A percentile compares a stretch with the other conserved stretches of the same genome.
Conservation (phyloP, 1,140 invertebrate genomes). For the Rhyzopertha dominica region DNA sequence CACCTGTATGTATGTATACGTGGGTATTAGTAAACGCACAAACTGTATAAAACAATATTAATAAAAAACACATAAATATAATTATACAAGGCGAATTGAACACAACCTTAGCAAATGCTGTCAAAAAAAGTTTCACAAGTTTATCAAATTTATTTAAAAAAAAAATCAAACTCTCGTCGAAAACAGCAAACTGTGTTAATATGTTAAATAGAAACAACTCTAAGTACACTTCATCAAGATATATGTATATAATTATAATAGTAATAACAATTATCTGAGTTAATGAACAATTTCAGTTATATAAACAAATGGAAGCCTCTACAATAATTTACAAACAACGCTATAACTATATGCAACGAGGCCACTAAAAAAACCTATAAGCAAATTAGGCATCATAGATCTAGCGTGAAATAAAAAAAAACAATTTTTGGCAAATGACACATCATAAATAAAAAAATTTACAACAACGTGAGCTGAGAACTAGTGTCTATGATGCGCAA, state of each 20-base stretch:
- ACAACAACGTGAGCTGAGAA: no score
- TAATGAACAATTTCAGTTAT: conserved; percentile 27
- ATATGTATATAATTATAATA: conserved; percentile 24
- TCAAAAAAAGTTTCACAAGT: conserved; percentile 34
- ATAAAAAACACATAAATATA: conserved; percentile 37
- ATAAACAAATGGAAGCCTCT: conserved; percentile 40
- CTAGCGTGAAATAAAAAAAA: no score
- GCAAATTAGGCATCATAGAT: conserved; percentile 38
- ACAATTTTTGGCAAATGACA: no score
- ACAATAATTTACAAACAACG: conserved; percentile 42
- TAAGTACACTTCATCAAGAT: conserved; percentile 40
- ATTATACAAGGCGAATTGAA: conserved; percentile 36
- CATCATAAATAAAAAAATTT: no score
- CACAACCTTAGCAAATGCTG: conserved; percentile 37
- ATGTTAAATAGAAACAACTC: conserved; percentile 39
- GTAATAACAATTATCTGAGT: conserved; percentile 29
- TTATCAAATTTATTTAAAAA: conserved; percentile 36
- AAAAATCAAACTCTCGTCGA: conserved; percentile 27
- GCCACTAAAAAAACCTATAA: conserved; percentile 29
- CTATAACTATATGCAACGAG: conserved; percentile 41
- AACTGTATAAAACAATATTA: conserved; percentile 33
- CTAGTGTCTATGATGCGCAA: no score
- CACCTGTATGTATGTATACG: conserved; percentile 48
- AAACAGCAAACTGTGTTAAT: conserved; percentile 39
- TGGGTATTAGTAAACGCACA: conserved; percentile 47